Percentiles rank a stretch among this genome's conserved stretches.
These are phyloP conservation scores for Odontamblyopus rebecca DNA, from an alignment of 2,797 vertebrate species.

Conservation along the genomic window DNA sequence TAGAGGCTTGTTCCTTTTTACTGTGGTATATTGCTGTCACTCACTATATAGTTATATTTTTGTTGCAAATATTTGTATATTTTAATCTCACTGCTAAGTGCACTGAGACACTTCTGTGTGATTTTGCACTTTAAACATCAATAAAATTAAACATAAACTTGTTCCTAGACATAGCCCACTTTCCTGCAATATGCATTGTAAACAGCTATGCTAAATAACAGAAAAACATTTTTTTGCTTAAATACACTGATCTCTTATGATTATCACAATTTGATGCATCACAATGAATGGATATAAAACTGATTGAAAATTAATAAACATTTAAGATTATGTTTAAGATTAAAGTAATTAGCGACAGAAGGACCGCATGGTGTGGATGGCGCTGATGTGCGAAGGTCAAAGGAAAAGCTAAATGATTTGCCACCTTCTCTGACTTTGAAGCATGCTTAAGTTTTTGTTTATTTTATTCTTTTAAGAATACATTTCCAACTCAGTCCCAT, in stretches of 20 bases:
- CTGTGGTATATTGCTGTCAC: too few relatives aligned
- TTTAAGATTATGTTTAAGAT: too few relatives aligned
- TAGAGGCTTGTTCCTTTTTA: neutral
- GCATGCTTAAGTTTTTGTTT: neutral
- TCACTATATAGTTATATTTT: too few relatives aligned
- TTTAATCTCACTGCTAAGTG: too few relatives aligned
- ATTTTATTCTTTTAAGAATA: neutral
- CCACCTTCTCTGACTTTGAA: constrained; percentile 13
- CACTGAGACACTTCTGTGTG: too few relatives aligned
- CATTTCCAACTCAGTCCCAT: constrained; percentile 22
- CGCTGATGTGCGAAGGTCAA: constrained; percentile 12
- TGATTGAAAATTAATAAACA: too few relatives aligned
- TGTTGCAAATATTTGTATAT: too few relatives aligned
- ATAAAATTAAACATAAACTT: too few relatives aligned
- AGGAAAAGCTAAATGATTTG: constrained; percentile 13
- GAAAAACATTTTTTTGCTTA: too few relatives aligned
- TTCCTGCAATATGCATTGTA: neutral
- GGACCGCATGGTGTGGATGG: constrained; percentile 17
- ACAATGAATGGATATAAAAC: neutral
- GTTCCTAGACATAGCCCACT: neutral
- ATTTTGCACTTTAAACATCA: too few relatives aligned
- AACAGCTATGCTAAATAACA: too few relatives aligned
- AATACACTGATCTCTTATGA: neutral
- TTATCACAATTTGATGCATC: neutral
- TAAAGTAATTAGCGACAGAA: neutral